Evolutionary conservation across 2,797 vertebrate genomes (phyloP), one percentile per base, ranked within the genome.

Genomic region (Chelmon rostratus): DNA sequence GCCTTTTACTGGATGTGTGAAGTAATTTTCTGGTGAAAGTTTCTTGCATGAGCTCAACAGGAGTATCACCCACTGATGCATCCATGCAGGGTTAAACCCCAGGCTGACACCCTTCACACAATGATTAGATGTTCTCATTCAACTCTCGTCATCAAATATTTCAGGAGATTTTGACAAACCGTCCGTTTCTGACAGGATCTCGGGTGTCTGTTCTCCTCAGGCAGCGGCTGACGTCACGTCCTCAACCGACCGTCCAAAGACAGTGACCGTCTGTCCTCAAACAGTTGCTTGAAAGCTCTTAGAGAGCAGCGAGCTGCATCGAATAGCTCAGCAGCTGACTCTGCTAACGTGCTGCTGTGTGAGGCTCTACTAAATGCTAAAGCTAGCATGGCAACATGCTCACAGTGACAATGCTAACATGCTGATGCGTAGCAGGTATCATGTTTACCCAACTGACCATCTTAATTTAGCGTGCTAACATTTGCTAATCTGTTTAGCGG

Each of bases 241-340:
- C 65, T 84, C 68, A 68, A 13, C 33, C 21, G 18, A 4, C 75
- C 67, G 79, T 70, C 68, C 64, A 64, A 33, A 76, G 66, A 53
- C 79, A 70, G 84, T 71, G 49, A 68, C 72, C 49, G 71, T 79
- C 57, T 84, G 42, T 21, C 69, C 73, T 76, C 68, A 70, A 56
- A 28, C 28, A 74, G 31, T 73, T 68, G 73, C 81, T 78, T 71
- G 73, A 68, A 81, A 75, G 63, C 52, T 31, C 50, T 74, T 49
- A 69, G 75, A 83, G 61, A 83, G 75, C 75, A 59, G 28, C 28
- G 31, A 31, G 3, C 31, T 31, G 28, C 28, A 31, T 28, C 28
- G 28, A 31, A 28, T 4, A 28, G 28, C 28, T 28, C 28, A 3
- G 28, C 28, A 3, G 28, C 28, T 28, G 3, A 4, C 28, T n/a